Evolutionary conservation across 2,888 invertebrate species (phyloP), one percentile per base, ranked within the genome.

Genomic region (Leptodirus hochenwartii): DNA sequence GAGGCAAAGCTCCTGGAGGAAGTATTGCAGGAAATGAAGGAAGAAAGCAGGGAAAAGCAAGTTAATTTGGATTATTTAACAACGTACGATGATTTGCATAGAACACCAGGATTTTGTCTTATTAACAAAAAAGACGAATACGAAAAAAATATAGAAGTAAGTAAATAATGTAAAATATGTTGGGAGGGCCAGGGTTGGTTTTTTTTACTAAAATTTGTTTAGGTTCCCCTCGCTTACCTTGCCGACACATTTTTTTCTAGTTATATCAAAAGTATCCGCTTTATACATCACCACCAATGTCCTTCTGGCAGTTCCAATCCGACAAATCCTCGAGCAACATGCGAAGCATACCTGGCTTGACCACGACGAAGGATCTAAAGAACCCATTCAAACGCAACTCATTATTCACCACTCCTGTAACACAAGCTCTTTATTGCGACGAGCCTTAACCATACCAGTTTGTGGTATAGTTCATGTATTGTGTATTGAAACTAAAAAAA

Each of bases 51-150:
- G 13, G 36, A 38, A 4, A 41, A 42, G 14, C 41, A 43, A 5
- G 41, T 44, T 6, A 37, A 42, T 3, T 47, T 45, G 33, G 42
- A 49, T 32, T 52, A 51, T 37, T 48, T 49, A 34, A 51, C 51
- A 2, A 47, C 48, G 36, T 52, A 53, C 36, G 50, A 51, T 31
- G 43, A 20, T 20, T 9, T n/a, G n/a, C n/a, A n/a, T n/a, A n/a
- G n/a, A n/a, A n/a, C n/a, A n/a, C n/a, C n/a, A n/a, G n/a, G n/a
- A n/a, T n/a, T n/a, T n/a, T n/a, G n/a, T n/a, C n/a, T n/a, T n/a
- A n/a, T n/a, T n/a, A n/a, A n/a, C n/a, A n/a, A n/a, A n/a, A n/a
- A n/a, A n/a, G n/a, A n/a, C n/a, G n/a, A n/a, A n/a, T n/a, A n/a
- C n/a, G n/a, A n/a, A n/a, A n/a, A n/a, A n/a, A n/a, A n/a, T n/a